These are phyloP conservation scores for Aspiorhynchus laticeps DNA, from an alignment of 2,113 vertebrate genomes.

Conservation along the genomic window DNA sequence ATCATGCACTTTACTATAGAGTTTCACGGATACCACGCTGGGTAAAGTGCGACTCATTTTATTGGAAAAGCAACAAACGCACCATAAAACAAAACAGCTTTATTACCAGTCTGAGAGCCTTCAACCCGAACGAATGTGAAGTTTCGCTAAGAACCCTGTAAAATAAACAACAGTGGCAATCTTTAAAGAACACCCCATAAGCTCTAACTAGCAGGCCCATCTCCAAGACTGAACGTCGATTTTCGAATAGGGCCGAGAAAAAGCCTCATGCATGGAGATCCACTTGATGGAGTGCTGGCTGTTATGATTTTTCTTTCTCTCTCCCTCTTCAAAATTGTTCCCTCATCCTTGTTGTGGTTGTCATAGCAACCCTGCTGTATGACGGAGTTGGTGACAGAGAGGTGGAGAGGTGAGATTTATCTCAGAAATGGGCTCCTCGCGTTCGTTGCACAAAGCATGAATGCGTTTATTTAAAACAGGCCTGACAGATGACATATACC, in stretches of 20 bases:
- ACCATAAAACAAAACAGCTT: constrained; percentile 37
- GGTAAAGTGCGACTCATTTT: constrained; percentile 1
- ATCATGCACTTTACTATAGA: neutral
- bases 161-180: constrained; percentile 1
- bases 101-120: constrained; percentile 16
- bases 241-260: constrained; percentile 82
- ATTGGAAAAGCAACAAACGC: constrained; percentile 19
- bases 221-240: constrained; percentile 80
- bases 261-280: constrained; percentile 80
- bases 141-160: neutral
- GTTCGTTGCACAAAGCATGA: constrained; percentile 47
- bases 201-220: constrained; percentile 59
- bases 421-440: constrained; percentile 74
- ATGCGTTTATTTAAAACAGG: constrained; percentile 45
- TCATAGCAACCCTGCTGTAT: constrained; percentile 84
- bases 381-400: constrained; percentile 87
- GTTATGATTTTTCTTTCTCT: constrained; percentile 68
- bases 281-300: constrained; percentile 83
- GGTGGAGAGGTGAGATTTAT: constrained; percentile 82
- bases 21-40: neutral
- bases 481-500: constrained; percentile 29
- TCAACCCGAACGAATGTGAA: constrained; percentile 20
- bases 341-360: constrained; percentile 73
- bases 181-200: neutral
- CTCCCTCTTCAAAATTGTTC: constrained; percentile 82